phyloP scores from a whole-genome alignment of 2,113 vertebrate genomes.

The Microtus oregoni region DNA sequence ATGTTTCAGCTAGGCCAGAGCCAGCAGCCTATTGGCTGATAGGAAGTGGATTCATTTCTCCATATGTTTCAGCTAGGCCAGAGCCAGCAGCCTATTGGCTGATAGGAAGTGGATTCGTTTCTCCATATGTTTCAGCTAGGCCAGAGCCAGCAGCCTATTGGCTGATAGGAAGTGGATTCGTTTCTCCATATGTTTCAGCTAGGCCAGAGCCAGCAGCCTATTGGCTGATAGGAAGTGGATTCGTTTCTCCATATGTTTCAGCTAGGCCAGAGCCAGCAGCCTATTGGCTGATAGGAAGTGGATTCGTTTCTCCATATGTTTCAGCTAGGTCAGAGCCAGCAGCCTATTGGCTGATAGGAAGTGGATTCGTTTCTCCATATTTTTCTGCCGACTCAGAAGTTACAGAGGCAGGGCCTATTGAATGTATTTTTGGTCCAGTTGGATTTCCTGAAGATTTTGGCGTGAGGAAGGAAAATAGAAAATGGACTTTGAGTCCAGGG shows the following conservation, averaged over 20 bases:
- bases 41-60: too few relatives aligned
- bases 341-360: background rate
- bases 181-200: background rate
- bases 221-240: background rate
- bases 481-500: background rate
- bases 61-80: too few relatives aligned
- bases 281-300: too few relatives aligned
- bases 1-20: background rate
- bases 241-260: background rate
- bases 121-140: too few relatives aligned
- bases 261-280: too few relatives aligned
- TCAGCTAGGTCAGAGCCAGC: background rate
- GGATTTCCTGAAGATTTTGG: conserved; percentile 27
- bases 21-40: too few relatives aligned
- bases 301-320: too few relatives aligned
- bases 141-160: too few relatives aligned
- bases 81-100: too few relatives aligned
- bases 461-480: background rate
- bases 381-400: background rate
- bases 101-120: too few relatives aligned
- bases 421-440: background rate
- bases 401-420: background rate
- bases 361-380: background rate
- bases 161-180: too few relatives aligned
- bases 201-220: background rate